Base-by-base conservation (phyloP, 2,797 vertebrate species). In the Vipera ursinii region DNA sequence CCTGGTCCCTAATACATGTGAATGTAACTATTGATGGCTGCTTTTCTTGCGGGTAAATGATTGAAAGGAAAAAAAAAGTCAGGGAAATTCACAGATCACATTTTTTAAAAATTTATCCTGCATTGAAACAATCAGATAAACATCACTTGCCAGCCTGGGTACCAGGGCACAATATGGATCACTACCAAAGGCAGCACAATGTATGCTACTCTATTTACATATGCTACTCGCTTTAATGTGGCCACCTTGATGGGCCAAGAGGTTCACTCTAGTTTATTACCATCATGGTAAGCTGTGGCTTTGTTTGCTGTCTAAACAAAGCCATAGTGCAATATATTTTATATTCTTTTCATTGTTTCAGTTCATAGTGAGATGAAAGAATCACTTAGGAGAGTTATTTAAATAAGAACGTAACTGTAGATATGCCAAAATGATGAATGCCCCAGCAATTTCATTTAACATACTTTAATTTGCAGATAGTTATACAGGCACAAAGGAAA, bases 361-460 rank as follows among this genome's bases (percentile, higher is more conserved):
- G 91, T 60, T 61, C 91, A 92, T 95, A 94, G 97, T 96, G 95
- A 97, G 94, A 95, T 94, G 91, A 91, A 95, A 92, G 94, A 96
- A 96, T 95, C 90, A 94, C 95, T 96, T 93, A 91, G 73, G 94
- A 91, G 92, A 93, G 0, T 91, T 89, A 89, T 90, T 93, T 95
- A 94, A 96, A 95, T 95, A 95, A 73, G 94, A 95, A 91, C 91
- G 95, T 97, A 97, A 82, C 96, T 96, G 96, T 94, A 94, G 97
- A 97, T 97, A 96, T 97, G 98, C 95, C 98, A 98, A 95, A 95
- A 97, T 98, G 97, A 98, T 96, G 57, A 98, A 98, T 97, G 96
- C 94, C 94, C 65, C 89, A 93, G 86, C 95, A 90, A 96, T 95
- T 96, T 91, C 3, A 91, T 95, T 97, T 96, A 94, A 93, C 89